Conservation (phyloP, 2,888 invertebrate genomes). For the Drosophila recens region DNA sequence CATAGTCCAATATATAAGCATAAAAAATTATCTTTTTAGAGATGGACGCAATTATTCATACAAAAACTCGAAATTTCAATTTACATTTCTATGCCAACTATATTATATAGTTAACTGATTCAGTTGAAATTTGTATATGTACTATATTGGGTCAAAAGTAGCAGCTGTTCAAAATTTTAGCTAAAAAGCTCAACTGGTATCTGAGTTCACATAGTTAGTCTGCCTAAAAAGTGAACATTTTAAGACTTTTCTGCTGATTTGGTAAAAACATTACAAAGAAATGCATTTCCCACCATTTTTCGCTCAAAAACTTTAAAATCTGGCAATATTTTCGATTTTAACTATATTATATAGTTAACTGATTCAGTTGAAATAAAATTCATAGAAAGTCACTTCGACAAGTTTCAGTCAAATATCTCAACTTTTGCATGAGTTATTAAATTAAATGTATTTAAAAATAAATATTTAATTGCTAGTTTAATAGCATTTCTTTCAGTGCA, state of each 20-base stretch:
- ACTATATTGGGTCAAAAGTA: not conserved
- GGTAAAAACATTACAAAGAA: not conserved
- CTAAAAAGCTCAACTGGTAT: not conserved
- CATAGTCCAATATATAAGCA: not conserved
- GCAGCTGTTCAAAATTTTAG: not conserved
- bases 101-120: not conserved
- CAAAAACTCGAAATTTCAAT: too few species aligned
- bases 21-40: too few species aligned
- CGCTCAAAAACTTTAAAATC: not conserved
- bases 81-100: not conserved
- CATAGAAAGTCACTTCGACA: not conserved
- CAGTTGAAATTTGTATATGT: not conserved
- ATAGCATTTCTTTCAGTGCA: not conserved
- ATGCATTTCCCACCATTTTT: not conserved
- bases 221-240: not conserved
- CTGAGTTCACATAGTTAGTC: slow-evolving; percentile 1
- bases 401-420: not conserved
- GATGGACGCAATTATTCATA: too few species aligned
- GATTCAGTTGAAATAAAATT: not conserved
- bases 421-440: not conserved
- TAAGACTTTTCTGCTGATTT: not conserved
- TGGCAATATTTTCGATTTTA: not conserved
- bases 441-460: too few species aligned
- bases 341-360: not conserved
- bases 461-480: not conserved